Evolutionary conservation across 1,140 invertebrate species (phyloP), one percentile per base, ranked within the genome.

Genomic region (Cydia fagiglandana): DNA sequence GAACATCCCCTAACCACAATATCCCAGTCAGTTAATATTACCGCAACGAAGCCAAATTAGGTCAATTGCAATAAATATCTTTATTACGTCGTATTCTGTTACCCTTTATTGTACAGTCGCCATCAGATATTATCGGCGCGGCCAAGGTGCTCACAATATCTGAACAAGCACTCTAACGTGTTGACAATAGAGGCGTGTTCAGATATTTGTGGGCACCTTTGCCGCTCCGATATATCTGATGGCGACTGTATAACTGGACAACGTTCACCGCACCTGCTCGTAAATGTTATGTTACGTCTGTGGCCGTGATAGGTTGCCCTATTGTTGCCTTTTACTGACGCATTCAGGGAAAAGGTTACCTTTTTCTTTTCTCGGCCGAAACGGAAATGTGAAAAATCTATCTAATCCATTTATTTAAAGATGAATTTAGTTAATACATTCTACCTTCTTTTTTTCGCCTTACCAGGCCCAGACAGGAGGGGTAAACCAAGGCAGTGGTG

Each of bases 31-130:
- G 53, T 56, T 17, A 56, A 20, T 56, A 24, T 24, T 12, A 61
- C 56, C 15, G 66, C n/a, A 70, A 70, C 34, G n/a, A 70, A 20
- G 64, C 28, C 28, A 28, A 68, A 68, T 68, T 68, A 68, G 64
- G 66, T 70, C 66, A 70, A 70, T 70, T 70, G 66, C 66, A 38
- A 38, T 70, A 70, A 45, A 70, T 70, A 70, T 70, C 66, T 70
- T 70, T 70, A 70, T 70, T 45, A 70, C 66, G 66, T 10, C 64
- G 9, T 68, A 70, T 70, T 68, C 30, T 38, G 64, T 68, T 70
- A 70, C 34, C 66, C 30, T 70, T 70, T 70, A 70, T 70, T 70
- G 34, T n/a, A n/a, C n/a, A n/a, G n/a, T n/a, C n/a, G n/a, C n/a
- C n/a, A n/a, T n/a, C n/a, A n/a, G n/a, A n/a, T n/a, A n/a, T n/a